Evolutionary conservation across 2,888 invertebrate genomes (phyloP).

Genomic region (Pelosia muscerda): DNA sequence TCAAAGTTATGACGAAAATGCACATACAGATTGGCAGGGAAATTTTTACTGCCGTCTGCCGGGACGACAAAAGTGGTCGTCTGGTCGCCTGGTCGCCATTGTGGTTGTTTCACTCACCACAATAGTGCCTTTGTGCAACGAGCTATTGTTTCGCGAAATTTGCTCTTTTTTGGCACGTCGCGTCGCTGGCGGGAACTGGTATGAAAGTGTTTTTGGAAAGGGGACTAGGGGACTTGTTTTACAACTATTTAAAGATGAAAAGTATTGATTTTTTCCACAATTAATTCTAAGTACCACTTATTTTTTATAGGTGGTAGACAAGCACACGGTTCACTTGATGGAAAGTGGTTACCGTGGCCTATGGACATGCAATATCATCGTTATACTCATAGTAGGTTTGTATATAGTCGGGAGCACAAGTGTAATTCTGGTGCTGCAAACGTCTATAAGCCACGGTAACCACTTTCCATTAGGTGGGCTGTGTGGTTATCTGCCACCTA

Average conservation of each 20-base stretch:
- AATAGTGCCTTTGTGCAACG: slow-evolving; percentile 41
- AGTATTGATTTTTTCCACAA: background rate
- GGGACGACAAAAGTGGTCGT: slow-evolving; percentile 33
- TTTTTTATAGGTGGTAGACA: too few relatives aligned
- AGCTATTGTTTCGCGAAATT: slow-evolving; percentile 46
- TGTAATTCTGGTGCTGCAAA: too few relatives aligned
- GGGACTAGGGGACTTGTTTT: slow-evolving; percentile 20
- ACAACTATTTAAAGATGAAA: background rate
- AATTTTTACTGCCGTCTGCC: slow-evolving; percentile 19
- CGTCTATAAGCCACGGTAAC: too few relatives aligned
- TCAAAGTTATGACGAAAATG: slow-evolving; percentile 9
- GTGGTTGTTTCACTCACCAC: slow-evolving; percentile 31
- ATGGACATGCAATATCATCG: too few relatives aligned
- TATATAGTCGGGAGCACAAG: too few relatives aligned
- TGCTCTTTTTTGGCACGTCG: slow-evolving; percentile 38
- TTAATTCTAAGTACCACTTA: too few relatives aligned
- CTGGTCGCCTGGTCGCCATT: slow-evolving; percentile 14
- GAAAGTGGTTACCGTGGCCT: too few relatives aligned
- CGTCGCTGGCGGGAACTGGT: slow-evolving; percentile 27
- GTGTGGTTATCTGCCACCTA: too few relatives aligned
- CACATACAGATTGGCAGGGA: slow-evolving; percentile 20
- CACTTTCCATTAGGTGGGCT: too few relatives aligned
- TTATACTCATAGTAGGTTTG: too few relatives aligned
- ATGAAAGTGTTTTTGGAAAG: slow-evolving; percentile 45
- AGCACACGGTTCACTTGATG: too few relatives aligned